phyloP scores from a whole-genome alignment of 2,113 vertebrate species.

The Podarcis muralis region DNA sequence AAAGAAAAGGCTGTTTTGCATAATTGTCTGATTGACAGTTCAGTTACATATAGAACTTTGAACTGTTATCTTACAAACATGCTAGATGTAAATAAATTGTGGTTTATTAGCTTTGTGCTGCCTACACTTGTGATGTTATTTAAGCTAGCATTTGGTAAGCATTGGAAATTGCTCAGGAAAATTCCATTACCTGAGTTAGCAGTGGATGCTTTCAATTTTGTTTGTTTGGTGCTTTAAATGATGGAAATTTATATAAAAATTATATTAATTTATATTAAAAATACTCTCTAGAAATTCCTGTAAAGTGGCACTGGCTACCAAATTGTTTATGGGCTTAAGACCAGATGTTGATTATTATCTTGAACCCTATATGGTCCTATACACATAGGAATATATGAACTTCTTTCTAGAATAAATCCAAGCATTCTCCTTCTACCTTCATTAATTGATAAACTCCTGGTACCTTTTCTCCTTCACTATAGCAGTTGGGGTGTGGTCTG shows the following conservation, averaged over 20 bases:
- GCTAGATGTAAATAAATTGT: not conserved
- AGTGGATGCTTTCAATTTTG: not conserved
- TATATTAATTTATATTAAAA: no score
- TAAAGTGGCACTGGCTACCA: not conserved
- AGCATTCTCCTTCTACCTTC: no score
- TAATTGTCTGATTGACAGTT: conserved; percentile 6
- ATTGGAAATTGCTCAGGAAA: rapidly evolving
- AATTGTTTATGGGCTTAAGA: not conserved
- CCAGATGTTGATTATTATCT: not conserved
- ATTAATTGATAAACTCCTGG: not conserved
- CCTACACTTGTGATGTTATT: rapidly evolving
- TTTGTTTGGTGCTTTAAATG: not conserved
- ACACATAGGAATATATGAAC: not conserved
- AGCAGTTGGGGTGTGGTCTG: not conserved
- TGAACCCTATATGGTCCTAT: not conserved
- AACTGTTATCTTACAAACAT: not conserved
- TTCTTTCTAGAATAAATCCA: not conserved
- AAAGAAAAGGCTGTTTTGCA: not conserved
- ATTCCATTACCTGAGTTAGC: not conserved
- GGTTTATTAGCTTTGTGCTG: not conserved
- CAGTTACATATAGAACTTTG: not conserved
- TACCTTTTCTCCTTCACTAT: not conserved
- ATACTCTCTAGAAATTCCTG: not conserved
- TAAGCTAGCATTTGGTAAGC: not conserved
- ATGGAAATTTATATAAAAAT: not conserved